Evolutionary conservation across 2,797 vertebrate species (phyloP), one percentile per base, ranked within the genome.

Genomic region (Linurgus olivaceus): DNA sequence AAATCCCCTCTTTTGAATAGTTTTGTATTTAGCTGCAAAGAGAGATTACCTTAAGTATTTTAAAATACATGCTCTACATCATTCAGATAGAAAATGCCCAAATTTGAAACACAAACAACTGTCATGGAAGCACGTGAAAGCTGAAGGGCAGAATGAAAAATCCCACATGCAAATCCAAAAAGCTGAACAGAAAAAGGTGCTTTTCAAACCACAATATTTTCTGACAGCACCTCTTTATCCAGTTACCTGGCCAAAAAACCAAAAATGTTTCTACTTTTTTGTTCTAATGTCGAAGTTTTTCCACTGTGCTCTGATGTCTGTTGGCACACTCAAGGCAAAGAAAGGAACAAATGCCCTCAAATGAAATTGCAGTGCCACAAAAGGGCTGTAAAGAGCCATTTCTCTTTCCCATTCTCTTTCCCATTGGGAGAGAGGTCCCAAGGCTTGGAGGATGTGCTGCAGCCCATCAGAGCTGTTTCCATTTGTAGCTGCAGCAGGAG

Each of bases 151-250:
- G 47, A 50, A 84, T 35, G 24, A 52, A 33, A 61, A 59, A 9
- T 1, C 2, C 11, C 15, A 38, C 21, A n/a, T 9, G 11, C 21
- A 55, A 40, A 74, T 28, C n/a, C 0, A 0, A 58, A 80, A 68
- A 52, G 20, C 11, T 28, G 26, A 47, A 23, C 21, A 51, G 26
- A 24, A 29, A 24, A 80, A 67, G 11, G 11, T 0, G 0, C 45
- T 54, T 88, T 50, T 26, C 24, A 54, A 88, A n/a, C 7, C 5
- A 7, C 1, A 0, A 8, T 61, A 20, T 76, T 90, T 82, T 31
- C 79, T 70, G 55, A 14, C 25, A 55, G n/a, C 23, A 31, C 26
- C 10, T 72, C n/a, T 52, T 89, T 54, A 28, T 28, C 11, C 38
- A 45, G 10, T 31, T 28, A 71, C 35, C 17, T 59, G 52, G 17